Evolutionary conservation across 2,888 invertebrate genomes (phyloP).

Genomic region (Leptopilina drosophilae): DNA sequence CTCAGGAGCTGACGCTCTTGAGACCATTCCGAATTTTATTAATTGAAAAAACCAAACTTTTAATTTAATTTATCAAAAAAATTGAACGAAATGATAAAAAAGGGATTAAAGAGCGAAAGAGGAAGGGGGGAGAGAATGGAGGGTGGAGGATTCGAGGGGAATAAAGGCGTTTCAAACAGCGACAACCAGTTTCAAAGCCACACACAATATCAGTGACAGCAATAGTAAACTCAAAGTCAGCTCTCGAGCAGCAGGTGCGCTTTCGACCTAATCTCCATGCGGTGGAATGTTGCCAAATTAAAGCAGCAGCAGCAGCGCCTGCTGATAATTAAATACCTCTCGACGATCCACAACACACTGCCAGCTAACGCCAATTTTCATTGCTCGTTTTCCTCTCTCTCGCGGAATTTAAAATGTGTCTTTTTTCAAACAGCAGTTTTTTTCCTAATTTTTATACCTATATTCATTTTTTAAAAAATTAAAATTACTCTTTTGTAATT

Average conservation of each 20-base stretch:
- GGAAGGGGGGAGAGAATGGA: neutral
- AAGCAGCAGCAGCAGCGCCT: conserved; percentile 51
- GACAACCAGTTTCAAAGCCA: conserved; percentile 51
- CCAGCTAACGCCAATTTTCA: conserved; percentile 55
- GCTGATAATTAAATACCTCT: conserved; percentile 57
- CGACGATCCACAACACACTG: conserved; percentile 46
- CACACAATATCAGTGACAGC: conserved; percentile 47
- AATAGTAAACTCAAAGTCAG: conserved; percentile 51
- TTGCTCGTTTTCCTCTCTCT: conserved; percentile 40
- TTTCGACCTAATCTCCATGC: conserved; percentile 63
- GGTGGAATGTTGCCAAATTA: conserved; percentile 69
- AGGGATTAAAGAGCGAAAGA: no score
- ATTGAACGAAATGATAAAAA: no score
- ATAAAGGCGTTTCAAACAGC: conserved; percentile 23
- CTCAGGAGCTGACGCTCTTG: no score
- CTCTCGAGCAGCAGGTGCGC: conserved; percentile 65
- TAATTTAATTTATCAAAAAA: no score
- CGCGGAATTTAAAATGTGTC: conserved; percentile 34
- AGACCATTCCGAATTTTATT: no score
- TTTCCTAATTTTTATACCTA: no score
- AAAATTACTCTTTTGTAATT: no score
- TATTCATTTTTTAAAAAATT: no score
- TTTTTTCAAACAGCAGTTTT: neutral
- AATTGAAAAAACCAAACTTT: no score
- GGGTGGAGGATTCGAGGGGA: neutral